phyloP scores from a whole-genome alignment of 2,113 vertebrate species.

The Tinamus guttatus region DNA sequence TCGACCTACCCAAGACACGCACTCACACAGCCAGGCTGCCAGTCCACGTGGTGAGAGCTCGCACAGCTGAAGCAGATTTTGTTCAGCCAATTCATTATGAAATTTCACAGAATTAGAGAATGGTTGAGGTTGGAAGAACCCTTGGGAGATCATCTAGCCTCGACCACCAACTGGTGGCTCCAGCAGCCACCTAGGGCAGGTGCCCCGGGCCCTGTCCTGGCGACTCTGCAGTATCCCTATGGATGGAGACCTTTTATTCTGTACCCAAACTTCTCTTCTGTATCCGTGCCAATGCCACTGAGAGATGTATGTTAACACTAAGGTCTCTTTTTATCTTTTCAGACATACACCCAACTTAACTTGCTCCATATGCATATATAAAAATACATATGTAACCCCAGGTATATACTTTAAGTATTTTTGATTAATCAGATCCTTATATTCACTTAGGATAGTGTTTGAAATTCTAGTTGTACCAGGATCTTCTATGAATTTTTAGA shows the following conservation, averaged over 20 bases:
- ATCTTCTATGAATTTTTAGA: conserved; percentile 29
- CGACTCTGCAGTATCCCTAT: background rate
- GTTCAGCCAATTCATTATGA: background rate
- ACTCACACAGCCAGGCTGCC: background rate
- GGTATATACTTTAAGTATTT: background rate
- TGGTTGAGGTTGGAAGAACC: background rate
- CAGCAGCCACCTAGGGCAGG: background rate
- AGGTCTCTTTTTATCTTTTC: background rate
- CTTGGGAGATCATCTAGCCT: background rate
- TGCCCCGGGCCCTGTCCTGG: background rate
- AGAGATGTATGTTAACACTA: background rate
- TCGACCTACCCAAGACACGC: background rate
- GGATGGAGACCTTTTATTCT: background rate
- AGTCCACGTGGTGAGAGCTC: background rate
- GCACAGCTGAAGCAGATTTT: background rate
- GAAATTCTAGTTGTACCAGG: background rate
- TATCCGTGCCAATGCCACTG: background rate
- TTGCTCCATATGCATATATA: background rate
- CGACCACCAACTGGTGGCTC: background rate
- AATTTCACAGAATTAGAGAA: background rate
- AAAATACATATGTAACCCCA: background rate
- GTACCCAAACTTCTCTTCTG: background rate
- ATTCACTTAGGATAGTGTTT: background rate
- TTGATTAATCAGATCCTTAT: background rate
- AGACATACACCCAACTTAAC: background rate